Percentiles rank a stretch among this genome's conserved stretches.
phyloP scores from a whole-genome alignment of 2,113 vertebrate species.

The Cyrtonyx montezumae region DNA sequence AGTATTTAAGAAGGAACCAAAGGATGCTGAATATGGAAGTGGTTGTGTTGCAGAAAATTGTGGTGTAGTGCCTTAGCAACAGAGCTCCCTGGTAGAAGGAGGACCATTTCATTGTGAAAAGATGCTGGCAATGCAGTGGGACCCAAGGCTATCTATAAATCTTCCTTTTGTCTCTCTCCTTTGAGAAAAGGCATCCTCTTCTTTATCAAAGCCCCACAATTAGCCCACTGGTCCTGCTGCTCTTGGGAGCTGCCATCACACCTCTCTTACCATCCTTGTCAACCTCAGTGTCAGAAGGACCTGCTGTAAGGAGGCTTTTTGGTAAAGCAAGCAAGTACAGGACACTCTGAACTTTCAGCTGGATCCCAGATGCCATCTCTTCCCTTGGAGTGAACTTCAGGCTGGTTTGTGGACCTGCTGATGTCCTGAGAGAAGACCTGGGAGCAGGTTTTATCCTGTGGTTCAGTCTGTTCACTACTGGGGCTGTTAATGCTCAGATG shows the following conservation, averaged over 20 bases:
- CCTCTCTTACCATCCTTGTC: background rate
- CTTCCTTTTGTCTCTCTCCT: background rate
- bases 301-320: background rate
- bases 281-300: background rate
- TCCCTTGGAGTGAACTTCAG: background rate
- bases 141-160: background rate
- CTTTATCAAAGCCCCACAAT: fast-evolving
- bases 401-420: background rate
- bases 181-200: background rate
- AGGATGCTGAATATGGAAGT: fast-evolving
- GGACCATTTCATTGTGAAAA: background rate
- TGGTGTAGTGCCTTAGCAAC: background rate
- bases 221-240: background rate
- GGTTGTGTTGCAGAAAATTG: background rate
- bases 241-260: background rate
- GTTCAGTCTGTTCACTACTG: background rate
- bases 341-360: background rate
- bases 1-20: background rate
- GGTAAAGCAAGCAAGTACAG: background rate
- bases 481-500: background rate
- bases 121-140: fast-evolving
- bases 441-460: background rate
- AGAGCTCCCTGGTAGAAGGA: background rate
- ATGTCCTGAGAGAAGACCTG: background rate
- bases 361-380: background rate